Conservation (phyloP, 2,797 vertebrate genomes). For the Cottoperca gobio region DNA sequence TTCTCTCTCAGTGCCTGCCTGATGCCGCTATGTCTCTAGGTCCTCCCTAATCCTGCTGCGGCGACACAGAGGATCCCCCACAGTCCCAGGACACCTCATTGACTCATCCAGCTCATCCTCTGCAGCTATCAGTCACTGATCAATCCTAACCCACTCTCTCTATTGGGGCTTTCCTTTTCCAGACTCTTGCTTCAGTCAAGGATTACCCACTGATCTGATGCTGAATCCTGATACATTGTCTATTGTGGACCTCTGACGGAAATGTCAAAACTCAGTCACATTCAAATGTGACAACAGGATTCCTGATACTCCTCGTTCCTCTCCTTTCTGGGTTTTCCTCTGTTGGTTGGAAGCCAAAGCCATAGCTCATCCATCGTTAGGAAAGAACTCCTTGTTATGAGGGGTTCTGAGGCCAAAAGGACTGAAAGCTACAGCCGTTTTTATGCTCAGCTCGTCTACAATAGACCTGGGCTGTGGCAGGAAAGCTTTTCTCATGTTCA, state of each 20-base stretch:
- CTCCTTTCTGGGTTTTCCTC: conserved; percentile 12
- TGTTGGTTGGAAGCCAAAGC: conserved; percentile 47
- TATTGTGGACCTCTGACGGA: conserved; percentile 19
- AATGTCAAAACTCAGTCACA: conserved; percentile 23
- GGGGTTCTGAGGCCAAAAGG: conserved; percentile 24
- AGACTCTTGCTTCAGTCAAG: conserved; percentile 30
- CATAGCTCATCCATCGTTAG: conserved; percentile 14
- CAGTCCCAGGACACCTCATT: conserved; percentile 55
- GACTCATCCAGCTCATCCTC: conserved; percentile 57
- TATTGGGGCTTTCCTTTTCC: conserved; percentile 38
- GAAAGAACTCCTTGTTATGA: conserved; percentile 23
- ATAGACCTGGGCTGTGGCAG: conserved; percentile 4
- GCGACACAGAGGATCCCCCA: conserved; percentile 54
- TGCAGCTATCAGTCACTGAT: conserved; percentile 53
- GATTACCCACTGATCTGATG: conserved; percentile 57
- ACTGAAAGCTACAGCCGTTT: conserved; percentile 28
- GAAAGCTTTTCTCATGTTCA: conserved; percentile 19
- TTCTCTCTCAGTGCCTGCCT: conserved; percentile 49
- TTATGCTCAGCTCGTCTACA: conserved; percentile 3
- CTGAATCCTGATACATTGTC: conserved; percentile 39
- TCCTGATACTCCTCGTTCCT: conserved; percentile 7
- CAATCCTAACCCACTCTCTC: conserved; percentile 41
- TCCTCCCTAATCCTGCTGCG: conserved; percentile 59
- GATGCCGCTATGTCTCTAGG: conserved; percentile 48
- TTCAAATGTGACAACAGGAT: conserved; percentile 29